A percentile compares a stretch with the other conserved stretches of the same genome.
Conservation (phyloP, 2,888 invertebrate genomes). For the Hedychridium roseum region DNA sequence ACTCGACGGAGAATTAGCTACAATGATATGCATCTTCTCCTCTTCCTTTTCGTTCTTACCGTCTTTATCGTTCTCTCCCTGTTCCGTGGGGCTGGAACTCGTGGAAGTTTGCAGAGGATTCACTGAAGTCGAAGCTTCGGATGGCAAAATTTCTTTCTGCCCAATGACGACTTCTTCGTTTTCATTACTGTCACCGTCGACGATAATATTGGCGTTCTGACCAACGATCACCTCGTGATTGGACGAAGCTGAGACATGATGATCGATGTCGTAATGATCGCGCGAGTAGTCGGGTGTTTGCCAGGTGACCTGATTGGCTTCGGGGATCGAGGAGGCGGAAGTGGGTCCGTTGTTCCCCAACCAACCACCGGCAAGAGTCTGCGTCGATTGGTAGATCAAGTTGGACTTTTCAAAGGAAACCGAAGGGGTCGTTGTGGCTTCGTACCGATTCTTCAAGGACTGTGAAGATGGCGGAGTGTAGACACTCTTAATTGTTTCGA, state of each 20-base stretch:
- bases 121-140: constrained; percentile 8
- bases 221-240: constrained; percentile 48
- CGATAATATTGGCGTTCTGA: constrained; percentile 51
- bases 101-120: constrained; percentile 3
- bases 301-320: constrained; percentile 20
- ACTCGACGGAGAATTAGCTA: constrained; percentile 42
- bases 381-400: constrained; percentile 71
- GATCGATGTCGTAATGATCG: constrained; percentile 39
- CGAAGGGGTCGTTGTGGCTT: constrained; percentile 44
- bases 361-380: constrained; percentile 46
- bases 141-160: constrained; percentile 33
- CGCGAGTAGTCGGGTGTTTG: constrained; percentile 42
- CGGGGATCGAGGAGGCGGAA: constrained; percentile 19
- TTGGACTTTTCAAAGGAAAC: constrained; percentile 72
- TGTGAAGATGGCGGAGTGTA: constrained; percentile 25
- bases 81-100: not conserved
- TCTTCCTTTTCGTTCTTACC: constrained; percentile 6
- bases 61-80: constrained; percentile 7
- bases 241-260: constrained; percentile 42
- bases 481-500: constrained; percentile 39
- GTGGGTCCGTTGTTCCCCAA: constrained; percentile 27
- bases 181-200: constrained; percentile 46
- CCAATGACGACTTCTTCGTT: constrained; percentile 50
- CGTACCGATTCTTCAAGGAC: constrained; percentile 26
- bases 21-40: constrained; percentile 47